Evolutionary conservation across 2,113 vertebrate species (phyloP), one percentile per base, ranked within the genome.

Genomic region (Athene noctua): DNA sequence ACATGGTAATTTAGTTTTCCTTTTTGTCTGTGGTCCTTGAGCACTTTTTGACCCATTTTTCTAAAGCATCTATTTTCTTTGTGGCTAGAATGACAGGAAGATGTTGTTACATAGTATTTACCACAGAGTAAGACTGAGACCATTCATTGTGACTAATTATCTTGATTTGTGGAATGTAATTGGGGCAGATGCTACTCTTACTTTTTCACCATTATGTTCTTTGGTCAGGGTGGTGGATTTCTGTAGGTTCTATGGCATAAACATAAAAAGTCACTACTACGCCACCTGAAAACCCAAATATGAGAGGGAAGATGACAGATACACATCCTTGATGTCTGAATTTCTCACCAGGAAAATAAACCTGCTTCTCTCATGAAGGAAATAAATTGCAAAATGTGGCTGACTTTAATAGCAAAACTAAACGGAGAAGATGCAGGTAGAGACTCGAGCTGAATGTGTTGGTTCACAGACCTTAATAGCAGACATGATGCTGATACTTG

Each of bases 301-400:
- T 1, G 1, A 57, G 14, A 13, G 15, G 3, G 23, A 61, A 30
- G 36, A 11, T 4, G 4, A 13, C 13, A n/a, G 5, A 21, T 19
- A 15, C 5, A 6, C 14, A 46, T 32, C 20, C 17, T n/a, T 74
- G 20, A 9, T 57, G 17, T 47, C 72, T 55, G 17, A 30, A 15
- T 79, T 65, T 71, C 25, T 79, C 10, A 2, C 34, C 26, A 26
- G 82, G 59, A 26, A 54, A 66, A 66, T 54, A 78, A 77, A 20
- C 15, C 15, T 6, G 20, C 34, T 51, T 34, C 20, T 57, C 7
- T 62, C 15, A 3, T 73, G 52, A 19, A 40, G 36, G 22, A 46
- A 46, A 57, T 8, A 78, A 62, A 38, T 11, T 30, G 10, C 13
- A 40, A 51, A 47, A 44, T 11, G 4, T 47, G 55, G 32, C 10